A percentile compares a stretch with the other conserved stretches of the same genome.
phyloP scores from a whole-genome alignment of 1,140 invertebrate species.

The Episyrphus balteatus region DNA sequence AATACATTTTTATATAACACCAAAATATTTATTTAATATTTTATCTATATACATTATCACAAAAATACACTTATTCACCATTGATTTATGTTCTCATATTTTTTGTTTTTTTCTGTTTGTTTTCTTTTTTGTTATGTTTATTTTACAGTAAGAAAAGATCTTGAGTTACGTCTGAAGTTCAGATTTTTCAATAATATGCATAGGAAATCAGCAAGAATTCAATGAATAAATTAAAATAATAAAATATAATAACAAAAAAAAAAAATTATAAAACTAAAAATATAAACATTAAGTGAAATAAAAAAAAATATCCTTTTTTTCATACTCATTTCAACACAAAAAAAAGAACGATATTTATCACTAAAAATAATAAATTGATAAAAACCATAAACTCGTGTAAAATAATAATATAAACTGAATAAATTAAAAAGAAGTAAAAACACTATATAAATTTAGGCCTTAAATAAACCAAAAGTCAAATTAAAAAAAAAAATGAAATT shows the following conservation, averaged over 20 bases:
- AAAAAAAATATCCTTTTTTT: neutral
- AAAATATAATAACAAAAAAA: constrained; percentile 7
- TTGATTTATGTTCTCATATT: constrained; percentile 10
- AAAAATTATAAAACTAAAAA: constrained; percentile 7
- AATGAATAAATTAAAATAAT: constrained; percentile 41
- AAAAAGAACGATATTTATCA: constrained; percentile 8
- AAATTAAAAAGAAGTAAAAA: neutral
- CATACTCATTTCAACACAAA: neutral
- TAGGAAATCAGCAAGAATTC: constrained; percentile 74
- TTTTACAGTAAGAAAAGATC: constrained; percentile 82
- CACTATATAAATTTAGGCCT: too few species aligned
- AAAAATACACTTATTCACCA: constrained; percentile 1
- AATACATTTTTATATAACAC: too few species aligned
- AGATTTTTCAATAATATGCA: constrained; percentile 85
- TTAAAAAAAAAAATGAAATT: neutral
- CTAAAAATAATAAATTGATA: constrained; percentile 19
- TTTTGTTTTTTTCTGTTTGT: constrained; percentile 12
- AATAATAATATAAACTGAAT: constrained; percentile 2
- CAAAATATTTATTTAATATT: too few species aligned
- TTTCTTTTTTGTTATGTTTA: constrained; percentile 18
- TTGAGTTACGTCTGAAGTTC: constrained; percentile 82
- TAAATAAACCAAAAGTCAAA: neutral
- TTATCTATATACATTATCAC: too few species aligned
- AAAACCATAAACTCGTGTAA: constrained; percentile 7
- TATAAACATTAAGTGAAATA: neutral